phyloP scores from a whole-genome alignment of 2,113 vertebrate species.

The Lamprologus tigripictilis region DNA sequence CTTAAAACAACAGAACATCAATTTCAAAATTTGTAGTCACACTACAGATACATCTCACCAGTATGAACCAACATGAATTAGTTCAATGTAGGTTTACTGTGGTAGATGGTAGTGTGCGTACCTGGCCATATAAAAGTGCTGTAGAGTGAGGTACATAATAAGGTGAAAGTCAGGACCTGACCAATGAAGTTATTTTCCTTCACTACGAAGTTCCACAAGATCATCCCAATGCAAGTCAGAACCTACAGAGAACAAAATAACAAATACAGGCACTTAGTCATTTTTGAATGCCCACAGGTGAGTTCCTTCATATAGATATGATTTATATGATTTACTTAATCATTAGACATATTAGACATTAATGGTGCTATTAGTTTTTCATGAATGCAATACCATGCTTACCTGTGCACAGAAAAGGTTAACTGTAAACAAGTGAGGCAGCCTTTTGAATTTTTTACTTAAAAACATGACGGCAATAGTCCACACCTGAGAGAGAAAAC shows the following conservation, averaged over 20 bases:
- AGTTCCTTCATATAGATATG: background rate
- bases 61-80: background rate
- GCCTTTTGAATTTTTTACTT: conserved; percentile 85
- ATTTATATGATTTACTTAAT: background rate
- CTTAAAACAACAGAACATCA: conserved; percentile 54
- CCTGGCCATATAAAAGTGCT: conserved; percentile 94
- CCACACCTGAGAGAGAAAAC: conserved; percentile 77
- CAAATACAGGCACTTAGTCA: background rate
- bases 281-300: background rate
- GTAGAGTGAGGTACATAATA: conserved; percentile 87
- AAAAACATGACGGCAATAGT: conserved; percentile 83
- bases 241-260: conserved; percentile 59
- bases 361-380: background rate
- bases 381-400: conserved; percentile 4
- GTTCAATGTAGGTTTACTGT: background rate
- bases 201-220: conserved; percentile 86
- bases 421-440: conserved; percentile 87
- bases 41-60: background rate
- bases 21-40: background rate
- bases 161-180: conserved; percentile 83
- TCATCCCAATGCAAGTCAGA: conserved; percentile 86
- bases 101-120: conserved; percentile 28
- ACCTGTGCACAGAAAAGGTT: conserved; percentile 89
- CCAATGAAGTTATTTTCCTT: conserved; percentile 73
- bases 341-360: background rate